These are phyloP conservation scores for Galleria mellonella DNA, from an alignment of 1,140 invertebrate species.

Conservation along the genomic window DNA sequence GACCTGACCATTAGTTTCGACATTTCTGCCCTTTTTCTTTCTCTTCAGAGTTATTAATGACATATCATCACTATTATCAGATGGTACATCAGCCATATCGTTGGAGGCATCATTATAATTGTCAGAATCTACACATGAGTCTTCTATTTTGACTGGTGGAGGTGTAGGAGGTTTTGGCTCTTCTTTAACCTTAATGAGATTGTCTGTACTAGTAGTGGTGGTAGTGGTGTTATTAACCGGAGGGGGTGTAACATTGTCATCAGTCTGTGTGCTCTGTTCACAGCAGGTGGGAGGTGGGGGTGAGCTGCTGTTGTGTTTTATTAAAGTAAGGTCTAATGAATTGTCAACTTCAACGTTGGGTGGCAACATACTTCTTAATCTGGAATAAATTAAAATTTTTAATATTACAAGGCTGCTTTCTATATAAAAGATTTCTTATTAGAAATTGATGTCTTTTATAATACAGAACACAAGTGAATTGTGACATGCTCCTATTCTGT, in stretches of 20 bases:
- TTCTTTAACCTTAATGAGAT: constrained; percentile 23
- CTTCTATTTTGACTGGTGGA: constrained; percentile 25
- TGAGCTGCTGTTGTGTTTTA: constrained; percentile 21
- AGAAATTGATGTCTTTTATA: too few relatives aligned
- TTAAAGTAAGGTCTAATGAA: constrained; percentile 27
- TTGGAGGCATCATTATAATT: constrained; percentile 13
- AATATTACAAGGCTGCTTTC: too few relatives aligned
- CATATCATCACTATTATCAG: constrained; percentile 50
- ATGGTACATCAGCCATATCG: constrained; percentile 19
- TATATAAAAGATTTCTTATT: too few relatives aligned
- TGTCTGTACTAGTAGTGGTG: too few relatives aligned
- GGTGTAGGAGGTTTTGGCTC: constrained; percentile 21
- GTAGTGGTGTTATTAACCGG: background rate
- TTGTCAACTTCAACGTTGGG: constrained; percentile 9
- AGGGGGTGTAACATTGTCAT: constrained; percentile 3
- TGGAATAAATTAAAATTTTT: constrained; percentile 20
- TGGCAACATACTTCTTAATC: constrained; percentile 26
- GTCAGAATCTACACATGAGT: constrained; percentile 2
- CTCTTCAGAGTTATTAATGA: constrained; percentile 44
- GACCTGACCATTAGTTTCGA: constrained; percentile 24
- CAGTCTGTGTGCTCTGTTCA: constrained; percentile 45
- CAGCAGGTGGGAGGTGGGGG: constrained; percentile 5
- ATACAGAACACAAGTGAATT: too few relatives aligned
- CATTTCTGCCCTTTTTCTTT: constrained; percentile 35
- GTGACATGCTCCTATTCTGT: too few relatives aligned